Percentiles rank a stretch among this genome's conserved stretches.
Evolutionary conservation across 2,797 vertebrate species (phyloP).

Genomic region (Rallus crepitans): DNA sequence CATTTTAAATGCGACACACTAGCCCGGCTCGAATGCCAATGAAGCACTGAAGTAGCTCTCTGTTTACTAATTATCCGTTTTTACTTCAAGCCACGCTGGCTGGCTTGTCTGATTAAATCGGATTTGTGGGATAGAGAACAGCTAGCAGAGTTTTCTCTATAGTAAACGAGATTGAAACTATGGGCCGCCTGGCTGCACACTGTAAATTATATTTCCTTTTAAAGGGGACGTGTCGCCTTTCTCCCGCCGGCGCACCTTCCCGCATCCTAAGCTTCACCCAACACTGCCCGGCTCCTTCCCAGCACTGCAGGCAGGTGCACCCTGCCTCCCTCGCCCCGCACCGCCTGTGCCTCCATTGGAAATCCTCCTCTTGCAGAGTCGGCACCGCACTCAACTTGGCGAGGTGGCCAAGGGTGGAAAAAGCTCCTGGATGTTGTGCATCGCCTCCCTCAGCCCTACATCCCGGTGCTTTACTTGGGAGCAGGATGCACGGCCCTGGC

Average conservation of each 20-base stretch:
- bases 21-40: slow-evolving; percentile 99
- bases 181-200: slow-evolving; percentile 84
- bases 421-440: fast-evolving
- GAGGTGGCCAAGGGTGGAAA: neutral
- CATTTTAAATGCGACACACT: slow-evolving; percentile 99
- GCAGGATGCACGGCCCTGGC: fast-evolving
- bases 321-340: neutral
- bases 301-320: neutral
- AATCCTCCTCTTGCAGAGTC: neutral
- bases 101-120: slow-evolving; percentile 99
- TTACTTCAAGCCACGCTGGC: slow-evolving; percentile 96
- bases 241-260: slow-evolving; percentile 63
- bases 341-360: neutral
- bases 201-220: slow-evolving; percentile 91
- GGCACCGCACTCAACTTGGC: neutral
- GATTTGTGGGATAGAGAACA: slow-evolving; percentile 95
- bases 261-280: slow-evolving; percentile 44
- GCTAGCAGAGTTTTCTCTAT: slow-evolving; percentile 88
- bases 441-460: neutral
- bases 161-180: slow-evolving; percentile 91
- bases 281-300: neutral
- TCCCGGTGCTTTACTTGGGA: neutral
- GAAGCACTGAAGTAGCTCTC: slow-evolving; percentile 97
- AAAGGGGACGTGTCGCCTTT: slow-evolving; percentile 86
- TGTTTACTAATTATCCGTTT: slow-evolving; percentile 99